These are phyloP conservation scores for Poeciliopsis infans DNA, from an alignment of 2,797 vertebrate genomes.

Conservation along the genomic window DNA sequence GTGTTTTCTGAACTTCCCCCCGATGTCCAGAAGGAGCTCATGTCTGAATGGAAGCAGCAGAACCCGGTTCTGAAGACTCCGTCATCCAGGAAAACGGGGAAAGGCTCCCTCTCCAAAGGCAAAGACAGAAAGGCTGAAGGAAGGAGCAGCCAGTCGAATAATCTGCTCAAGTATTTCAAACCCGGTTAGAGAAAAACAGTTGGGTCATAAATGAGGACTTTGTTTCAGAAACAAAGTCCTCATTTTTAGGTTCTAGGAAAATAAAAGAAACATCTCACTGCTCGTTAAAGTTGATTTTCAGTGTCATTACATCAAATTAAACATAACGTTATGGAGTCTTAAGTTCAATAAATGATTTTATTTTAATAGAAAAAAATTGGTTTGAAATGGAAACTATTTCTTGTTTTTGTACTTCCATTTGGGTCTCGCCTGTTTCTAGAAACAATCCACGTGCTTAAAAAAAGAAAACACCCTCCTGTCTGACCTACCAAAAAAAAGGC, in stretches of 20 bases:
- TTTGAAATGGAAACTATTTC: no score
- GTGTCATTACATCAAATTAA: not conserved
- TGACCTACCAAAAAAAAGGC: no score
- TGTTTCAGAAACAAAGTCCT: not conserved
- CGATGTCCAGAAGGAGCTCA: slow-evolving; percentile 85
- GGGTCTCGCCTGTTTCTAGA: no score
- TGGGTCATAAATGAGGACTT: not conserved
- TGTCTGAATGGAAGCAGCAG: slow-evolving; percentile 84
- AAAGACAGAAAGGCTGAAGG: slow-evolving; percentile 66
- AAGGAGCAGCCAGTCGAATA: slow-evolving; percentile 70
- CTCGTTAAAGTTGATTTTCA: not conserved
- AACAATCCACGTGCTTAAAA: no score
- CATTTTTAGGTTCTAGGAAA: not conserved
- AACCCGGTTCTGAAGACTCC: slow-evolving; percentile 62
- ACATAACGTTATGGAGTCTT: not conserved
- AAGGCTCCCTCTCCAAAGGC: slow-evolving; percentile 50
- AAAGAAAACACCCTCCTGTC: no score
- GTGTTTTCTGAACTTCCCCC: slow-evolving; percentile 85
- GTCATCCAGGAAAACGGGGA: slow-evolving; percentile 57
- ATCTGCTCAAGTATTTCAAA: slow-evolving; percentile 85
- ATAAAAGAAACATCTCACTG: not conserved
- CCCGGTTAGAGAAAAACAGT: slow-evolving; percentile 55
- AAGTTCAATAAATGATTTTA: not conserved
- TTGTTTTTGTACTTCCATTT: no score
- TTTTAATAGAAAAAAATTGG: not conserved